Percentiles rank a stretch among this genome's conserved stretches.
These are phyloP conservation scores for Matsumurasca onukii DNA, from an alignment of 1,140 invertebrate species.

Conservation along the genomic window DNA sequence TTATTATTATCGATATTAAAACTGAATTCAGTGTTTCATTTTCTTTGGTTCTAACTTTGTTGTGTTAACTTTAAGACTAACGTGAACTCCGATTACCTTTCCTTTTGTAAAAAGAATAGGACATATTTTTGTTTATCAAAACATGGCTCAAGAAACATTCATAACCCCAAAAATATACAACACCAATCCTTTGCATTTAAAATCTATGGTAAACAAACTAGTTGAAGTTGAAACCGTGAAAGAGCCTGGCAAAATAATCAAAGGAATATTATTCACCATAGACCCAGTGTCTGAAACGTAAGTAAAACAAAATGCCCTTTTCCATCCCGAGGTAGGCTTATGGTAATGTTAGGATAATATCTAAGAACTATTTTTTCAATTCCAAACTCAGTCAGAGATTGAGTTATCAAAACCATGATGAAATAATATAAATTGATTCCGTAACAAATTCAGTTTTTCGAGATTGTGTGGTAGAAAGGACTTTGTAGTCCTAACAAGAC, in stretches of 20 bases:
- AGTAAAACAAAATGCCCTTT: neutral
- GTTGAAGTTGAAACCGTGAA: slow-evolving; percentile 7
- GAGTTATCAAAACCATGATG: neutral
- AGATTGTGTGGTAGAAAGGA: too few species aligned
- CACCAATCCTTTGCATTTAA: slow-evolving; percentile 12
- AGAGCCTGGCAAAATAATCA: neutral
- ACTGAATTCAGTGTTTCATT: too few species aligned
- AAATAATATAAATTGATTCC: too few species aligned
- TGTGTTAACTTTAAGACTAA: too few species aligned
- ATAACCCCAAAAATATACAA: neutral
- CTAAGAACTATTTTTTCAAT: neutral
- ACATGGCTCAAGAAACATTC: too few species aligned
- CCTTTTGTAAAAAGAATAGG: too few species aligned
- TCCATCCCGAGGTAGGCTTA: neutral
- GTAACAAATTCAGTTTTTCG: neutral
- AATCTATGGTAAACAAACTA: slow-evolving; percentile 2
- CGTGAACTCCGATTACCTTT: too few species aligned
- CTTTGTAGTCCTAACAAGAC: too few species aligned
- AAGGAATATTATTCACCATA: slow-evolving; percentile 5
- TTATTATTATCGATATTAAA: too few species aligned
- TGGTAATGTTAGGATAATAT: neutral
- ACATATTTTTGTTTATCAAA: too few species aligned
- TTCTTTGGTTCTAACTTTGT: too few species aligned
- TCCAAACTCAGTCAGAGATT: neutral
- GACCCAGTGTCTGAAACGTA: slow-evolving; percentile 17